Percentiles rank a stretch among this genome's conserved stretches.
phyloP scores from a whole-genome alignment of 2,888 invertebrate species.

The Serrognathus titanus region DNA sequence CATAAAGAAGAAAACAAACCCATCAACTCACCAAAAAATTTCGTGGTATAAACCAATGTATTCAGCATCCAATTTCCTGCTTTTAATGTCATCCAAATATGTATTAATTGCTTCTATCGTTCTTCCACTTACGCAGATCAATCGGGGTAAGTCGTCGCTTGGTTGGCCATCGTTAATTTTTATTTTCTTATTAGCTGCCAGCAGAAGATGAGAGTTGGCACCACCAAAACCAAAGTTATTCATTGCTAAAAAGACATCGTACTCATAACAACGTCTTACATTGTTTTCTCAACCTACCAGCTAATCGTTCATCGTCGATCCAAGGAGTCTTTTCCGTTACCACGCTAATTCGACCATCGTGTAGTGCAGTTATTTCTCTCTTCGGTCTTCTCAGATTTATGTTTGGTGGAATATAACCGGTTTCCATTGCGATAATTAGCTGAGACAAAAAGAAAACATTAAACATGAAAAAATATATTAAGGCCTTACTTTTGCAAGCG shows the following conservation, averaged over 20 bases:
- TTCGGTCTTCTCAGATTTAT: constrained; percentile 61
- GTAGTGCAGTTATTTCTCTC: constrained; percentile 59
- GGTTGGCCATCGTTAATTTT: constrained; percentile 65
- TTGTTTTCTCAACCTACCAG: constrained; percentile 54
- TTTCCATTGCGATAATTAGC: constrained; percentile 68
- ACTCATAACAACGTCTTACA: no score
- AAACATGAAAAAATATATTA: no score
- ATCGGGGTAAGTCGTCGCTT: constrained; percentile 62
- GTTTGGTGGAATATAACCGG: constrained; percentile 79
- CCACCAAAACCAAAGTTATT: constrained; percentile 94
- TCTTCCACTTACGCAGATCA: constrained; percentile 71
- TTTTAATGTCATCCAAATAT: constrained; percentile 61
- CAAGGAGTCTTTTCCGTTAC: constrained; percentile 70
- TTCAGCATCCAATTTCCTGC: constrained; percentile 40
- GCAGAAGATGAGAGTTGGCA: constrained; percentile 69
- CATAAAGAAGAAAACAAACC: no score
- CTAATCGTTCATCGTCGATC: constrained; percentile 61
- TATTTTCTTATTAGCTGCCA: constrained; percentile 57
- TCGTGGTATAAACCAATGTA: constrained; percentile 35
- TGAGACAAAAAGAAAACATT: background rate
- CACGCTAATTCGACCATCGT: constrained; percentile 64
- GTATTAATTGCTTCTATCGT: constrained; percentile 68
- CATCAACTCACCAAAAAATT: constrained; percentile 6
- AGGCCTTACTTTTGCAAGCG: constrained; percentile 66
- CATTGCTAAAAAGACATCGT: constrained; percentile 48